Conservation (phyloP, 2,113 vertebrate species). For the Mustela nigripes region DNA sequence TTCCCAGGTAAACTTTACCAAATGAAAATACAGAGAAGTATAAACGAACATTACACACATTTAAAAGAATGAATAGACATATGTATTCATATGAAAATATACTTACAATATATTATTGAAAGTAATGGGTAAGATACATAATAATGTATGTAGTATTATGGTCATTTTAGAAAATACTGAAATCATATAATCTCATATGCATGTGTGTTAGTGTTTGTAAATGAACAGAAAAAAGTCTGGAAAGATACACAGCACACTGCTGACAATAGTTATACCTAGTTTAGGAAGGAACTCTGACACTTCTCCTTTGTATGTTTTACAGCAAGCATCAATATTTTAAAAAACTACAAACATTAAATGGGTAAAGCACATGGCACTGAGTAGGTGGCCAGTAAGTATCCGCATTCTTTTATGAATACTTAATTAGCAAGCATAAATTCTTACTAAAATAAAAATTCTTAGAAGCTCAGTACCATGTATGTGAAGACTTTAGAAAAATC, state of each 20-base stretch:
- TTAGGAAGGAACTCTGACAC: neutral
- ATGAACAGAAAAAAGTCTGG: neutral
- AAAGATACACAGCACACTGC: neutral
- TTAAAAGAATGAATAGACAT: neutral
- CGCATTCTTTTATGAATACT: conserved; percentile 4
- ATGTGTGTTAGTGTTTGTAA: conserved; percentile 3
- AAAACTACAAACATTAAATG: conserved; percentile 26
- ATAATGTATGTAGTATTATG: neutral
- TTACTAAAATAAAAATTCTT: conserved; percentile 28
- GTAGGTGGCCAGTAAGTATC: neutral
- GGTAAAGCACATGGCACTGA: neutral
- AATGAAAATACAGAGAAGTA: conserved; percentile 2
- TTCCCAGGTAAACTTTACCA: neutral
- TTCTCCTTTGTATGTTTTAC: neutral
- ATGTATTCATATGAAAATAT: neutral
- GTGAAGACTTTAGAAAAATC: neutral
- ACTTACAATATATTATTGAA: neutral
- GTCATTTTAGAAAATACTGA: conserved; percentile 18
- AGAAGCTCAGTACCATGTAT: neutral
- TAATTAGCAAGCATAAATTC: conserved; percentile 16
- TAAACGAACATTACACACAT: neutral
- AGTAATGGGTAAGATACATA: neutral
- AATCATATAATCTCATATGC: neutral
- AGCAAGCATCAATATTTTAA: neutral
- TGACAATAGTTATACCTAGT: neutral